Conservation (phyloP, 2,797 vertebrate genomes). For the Coranthus polyacanthus region DNA sequence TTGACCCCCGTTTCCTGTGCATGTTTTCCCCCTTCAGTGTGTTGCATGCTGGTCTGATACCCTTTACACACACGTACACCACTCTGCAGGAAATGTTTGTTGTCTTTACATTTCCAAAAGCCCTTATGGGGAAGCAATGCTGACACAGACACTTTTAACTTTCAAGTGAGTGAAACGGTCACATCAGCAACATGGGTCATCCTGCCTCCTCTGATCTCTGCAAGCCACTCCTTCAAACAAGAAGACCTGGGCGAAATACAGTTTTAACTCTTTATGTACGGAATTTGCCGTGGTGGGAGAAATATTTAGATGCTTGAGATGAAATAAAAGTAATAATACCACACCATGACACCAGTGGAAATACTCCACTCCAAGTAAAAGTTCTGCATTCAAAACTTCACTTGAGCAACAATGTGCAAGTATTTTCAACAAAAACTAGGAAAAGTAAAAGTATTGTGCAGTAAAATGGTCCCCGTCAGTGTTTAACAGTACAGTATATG, state of each 20-base stretch:
- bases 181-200: slow-evolving; percentile 41
- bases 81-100: slow-evolving; percentile 84
- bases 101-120: slow-evolving; percentile 80
- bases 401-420: no score
- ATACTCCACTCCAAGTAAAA: no score
- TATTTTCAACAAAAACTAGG: no score
- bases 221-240: neutral
- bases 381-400: no score
- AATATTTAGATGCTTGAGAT: no score
- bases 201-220: slow-evolving; percentile 9
- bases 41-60: neutral
- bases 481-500: no score
- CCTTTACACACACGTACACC: slow-evolving; percentile 8
- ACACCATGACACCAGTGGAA: no score
- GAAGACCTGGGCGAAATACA: neutral
- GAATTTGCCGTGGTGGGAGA: no score
- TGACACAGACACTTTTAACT: slow-evolving; percentile 72
- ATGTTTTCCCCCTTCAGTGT: slow-evolving; percentile 29
- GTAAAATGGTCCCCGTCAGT: no score
- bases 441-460: no score
- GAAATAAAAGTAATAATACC: no score
- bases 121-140: slow-evolving; percentile 63
- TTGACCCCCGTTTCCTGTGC: slow-evolving; percentile 57
- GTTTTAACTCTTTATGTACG: accelerated
- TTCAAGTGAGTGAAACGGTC: slow-evolving; percentile 40